Conservation (phyloP, 2,888 invertebrate genomes). For the Artemia sp. region DNA sequence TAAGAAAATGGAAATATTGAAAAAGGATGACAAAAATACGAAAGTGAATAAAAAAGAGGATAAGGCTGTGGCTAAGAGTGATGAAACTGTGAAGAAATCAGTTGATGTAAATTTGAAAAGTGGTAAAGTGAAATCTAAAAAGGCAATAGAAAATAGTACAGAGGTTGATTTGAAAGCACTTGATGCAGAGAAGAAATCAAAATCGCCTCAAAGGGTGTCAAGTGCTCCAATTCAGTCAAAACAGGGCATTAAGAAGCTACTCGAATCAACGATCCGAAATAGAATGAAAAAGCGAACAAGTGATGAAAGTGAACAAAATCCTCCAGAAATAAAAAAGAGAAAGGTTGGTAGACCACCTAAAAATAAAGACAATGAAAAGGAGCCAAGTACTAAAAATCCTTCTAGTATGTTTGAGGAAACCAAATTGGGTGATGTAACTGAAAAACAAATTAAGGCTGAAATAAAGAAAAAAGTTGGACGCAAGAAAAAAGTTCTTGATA, state of each 20-base stretch:
- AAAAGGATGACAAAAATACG: not conserved
- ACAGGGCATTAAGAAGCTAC: not conserved
- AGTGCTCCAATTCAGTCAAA: not conserved
- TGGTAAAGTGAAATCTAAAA: not conserved
- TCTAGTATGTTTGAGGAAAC: too few species aligned
- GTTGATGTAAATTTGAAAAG: not conserved
- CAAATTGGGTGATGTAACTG: not conserved
- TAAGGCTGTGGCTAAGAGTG: not conserved
- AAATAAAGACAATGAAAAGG: not conserved
- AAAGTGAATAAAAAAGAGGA: not conserved
- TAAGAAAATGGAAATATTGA: constrained; percentile 3
- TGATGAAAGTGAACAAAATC: not conserved
- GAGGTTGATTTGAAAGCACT: not conserved
- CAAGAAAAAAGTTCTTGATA: not conserved
- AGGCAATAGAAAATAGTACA: not conserved
- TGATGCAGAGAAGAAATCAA: not conserved
- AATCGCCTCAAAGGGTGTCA: not conserved
- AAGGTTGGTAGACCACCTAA: constrained; percentile 10
- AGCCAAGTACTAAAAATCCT: too few species aligned
- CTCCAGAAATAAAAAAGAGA: constrained; percentile 6
- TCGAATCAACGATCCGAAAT: constrained; percentile 7
- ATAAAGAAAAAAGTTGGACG: not conserved
- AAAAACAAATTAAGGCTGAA: not conserved
- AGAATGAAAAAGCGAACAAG: constrained; percentile 2
- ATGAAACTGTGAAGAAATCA: not conserved